Evolutionary conservation across 1,140 invertebrate genomes (phyloP), one percentile per base, ranked within the genome.

Genomic region (Paralvinella palmiformis): DNA sequence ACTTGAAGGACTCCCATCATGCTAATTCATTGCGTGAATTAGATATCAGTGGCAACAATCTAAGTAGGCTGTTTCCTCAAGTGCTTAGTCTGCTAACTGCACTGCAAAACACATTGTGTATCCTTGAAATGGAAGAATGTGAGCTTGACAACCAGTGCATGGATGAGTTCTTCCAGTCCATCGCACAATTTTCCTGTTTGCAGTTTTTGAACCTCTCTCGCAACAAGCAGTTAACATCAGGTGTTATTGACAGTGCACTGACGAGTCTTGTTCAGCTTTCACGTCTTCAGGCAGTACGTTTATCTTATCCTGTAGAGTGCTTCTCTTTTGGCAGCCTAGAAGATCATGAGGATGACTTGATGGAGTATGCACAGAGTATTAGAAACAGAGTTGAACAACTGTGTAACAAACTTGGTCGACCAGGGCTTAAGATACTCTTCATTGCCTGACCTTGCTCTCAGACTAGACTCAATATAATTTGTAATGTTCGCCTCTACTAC

Each of bases 1-100:
- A 69, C 44, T 62, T 72, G 41, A 67, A 65, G 27, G 53, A 48
- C 41, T 71, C 67, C 44, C 69, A 69, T 53, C 70, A 73, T 57
- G 44, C 66, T 1, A 35, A 31, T 32, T 61, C 64, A 13, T 58
- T 77, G 7, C 33, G 58, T 29, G 72, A 74, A 50, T 48, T 77
- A 33, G 73, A 74, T 62, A 32, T 77, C 10, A 72, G 73, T 64
- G 71, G 71, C n/a, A 77, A 77, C 61, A 68, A 66, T 27, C 50
- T 77, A 10, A 56, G 61, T 6, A 22, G 36, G 6, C 63, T 62
- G 45, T 52, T 57, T 35, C 32, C 44, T 0, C 62, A 53, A 55
- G 15, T 75, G 2, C 36, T 63, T 27, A 60, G 62, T 7, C 24
- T 75, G 13, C 41, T 76, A 7, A 50, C 22, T 13, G 33, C 35